Percentiles rank a stretch among this genome's conserved stretches.
phyloP scores from a whole-genome alignment of 2,113 vertebrate species.

The Corydoras maculifer region DNA sequence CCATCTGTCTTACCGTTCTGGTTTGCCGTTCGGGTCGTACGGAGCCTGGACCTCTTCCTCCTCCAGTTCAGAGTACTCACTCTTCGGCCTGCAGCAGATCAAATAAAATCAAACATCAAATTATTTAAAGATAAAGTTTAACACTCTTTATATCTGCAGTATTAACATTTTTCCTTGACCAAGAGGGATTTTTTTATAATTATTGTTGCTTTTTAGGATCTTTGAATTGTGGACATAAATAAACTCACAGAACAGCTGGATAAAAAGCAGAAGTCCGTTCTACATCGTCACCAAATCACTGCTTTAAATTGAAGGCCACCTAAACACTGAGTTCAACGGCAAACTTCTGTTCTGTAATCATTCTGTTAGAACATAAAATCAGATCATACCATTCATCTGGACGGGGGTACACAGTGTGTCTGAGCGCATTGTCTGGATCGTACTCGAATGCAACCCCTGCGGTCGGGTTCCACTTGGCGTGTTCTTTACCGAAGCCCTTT shows the following conservation, averaged over 20 bases:
- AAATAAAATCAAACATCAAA: conserved; percentile 7
- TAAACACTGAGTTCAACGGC: too few relatives aligned
- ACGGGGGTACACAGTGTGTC: conserved; percentile 92
- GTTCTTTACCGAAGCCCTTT: conserved; percentile 97
- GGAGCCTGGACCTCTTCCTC: conserved; percentile 91
- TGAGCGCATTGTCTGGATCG: conserved; percentile 87
- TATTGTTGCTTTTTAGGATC: too few relatives aligned
- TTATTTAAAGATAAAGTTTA: too few relatives aligned
- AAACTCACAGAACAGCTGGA: too few relatives aligned
- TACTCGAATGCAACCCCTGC: conserved; percentile 95
- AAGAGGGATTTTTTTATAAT: too few relatives aligned
- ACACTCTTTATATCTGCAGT: too few relatives aligned
- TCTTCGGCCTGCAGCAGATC: conserved; percentile 80
- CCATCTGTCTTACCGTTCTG: conserved; percentile 74
- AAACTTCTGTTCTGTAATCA: too few relatives aligned
- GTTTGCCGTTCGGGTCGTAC: conserved; percentile 92
- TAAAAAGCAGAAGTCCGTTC: too few relatives aligned
- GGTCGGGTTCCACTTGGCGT: conserved; percentile 97
- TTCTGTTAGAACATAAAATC: neutral
- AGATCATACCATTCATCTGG: conserved; percentile 87
- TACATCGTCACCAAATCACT: too few relatives aligned
- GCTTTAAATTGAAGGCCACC: too few relatives aligned
- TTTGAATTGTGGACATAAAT: too few relatives aligned
- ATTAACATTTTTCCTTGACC: too few relatives aligned
- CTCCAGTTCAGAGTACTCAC: conserved; percentile 94